Evolutionary conservation across 2,113 vertebrate species (phyloP).

Genomic region (Caranx melampygus): DNA sequence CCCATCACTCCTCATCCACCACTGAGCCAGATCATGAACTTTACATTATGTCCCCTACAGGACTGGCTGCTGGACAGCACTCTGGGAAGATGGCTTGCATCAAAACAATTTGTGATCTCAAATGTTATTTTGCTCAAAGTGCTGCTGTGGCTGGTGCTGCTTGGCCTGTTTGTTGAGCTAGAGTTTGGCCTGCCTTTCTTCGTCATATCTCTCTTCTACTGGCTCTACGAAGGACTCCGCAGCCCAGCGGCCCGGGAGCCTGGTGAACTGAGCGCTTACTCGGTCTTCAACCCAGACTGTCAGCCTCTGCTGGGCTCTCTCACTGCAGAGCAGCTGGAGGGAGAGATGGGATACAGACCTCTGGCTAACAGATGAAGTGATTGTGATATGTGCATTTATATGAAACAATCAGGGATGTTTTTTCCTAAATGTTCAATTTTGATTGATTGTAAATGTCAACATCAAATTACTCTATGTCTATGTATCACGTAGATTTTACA

Average conservation of each 20-base stretch:
- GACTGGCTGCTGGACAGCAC: slow-evolving; percentile 75
- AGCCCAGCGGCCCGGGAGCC: slow-evolving; percentile 80
- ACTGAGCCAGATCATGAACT: neutral
- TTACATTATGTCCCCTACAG: slow-evolving; percentile 52
- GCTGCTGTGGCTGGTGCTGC: slow-evolving; percentile 91
- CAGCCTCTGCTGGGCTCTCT: slow-evolving; percentile 90
- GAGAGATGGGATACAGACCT: slow-evolving; percentile 88
- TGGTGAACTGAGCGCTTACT: slow-evolving; percentile 94
- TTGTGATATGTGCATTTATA: slow-evolving; percentile 16
- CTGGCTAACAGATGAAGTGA: slow-evolving; percentile 72
- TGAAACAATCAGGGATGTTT: neutral
- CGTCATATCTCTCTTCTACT: slow-evolving; percentile 92
- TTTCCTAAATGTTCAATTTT: neutral
- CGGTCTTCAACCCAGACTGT: slow-evolving; percentile 95
- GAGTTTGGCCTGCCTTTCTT: slow-evolving; percentile 92
- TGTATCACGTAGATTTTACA: neutral
- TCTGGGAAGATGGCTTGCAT: slow-evolving; percentile 76
- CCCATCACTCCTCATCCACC: neutral
- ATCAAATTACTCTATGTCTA: neutral
- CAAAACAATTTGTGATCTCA: slow-evolving; percentile 68
- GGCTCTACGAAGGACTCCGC: slow-evolving; percentile 91
- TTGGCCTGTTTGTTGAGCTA: slow-evolving; percentile 90
- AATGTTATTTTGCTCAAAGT: slow-evolving; percentile 87
- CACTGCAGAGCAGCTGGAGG: slow-evolving; percentile 93
- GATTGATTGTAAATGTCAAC: neutral